Conservation (phyloP, 2,888 invertebrate species). For the Thumatha senex region DNA sequence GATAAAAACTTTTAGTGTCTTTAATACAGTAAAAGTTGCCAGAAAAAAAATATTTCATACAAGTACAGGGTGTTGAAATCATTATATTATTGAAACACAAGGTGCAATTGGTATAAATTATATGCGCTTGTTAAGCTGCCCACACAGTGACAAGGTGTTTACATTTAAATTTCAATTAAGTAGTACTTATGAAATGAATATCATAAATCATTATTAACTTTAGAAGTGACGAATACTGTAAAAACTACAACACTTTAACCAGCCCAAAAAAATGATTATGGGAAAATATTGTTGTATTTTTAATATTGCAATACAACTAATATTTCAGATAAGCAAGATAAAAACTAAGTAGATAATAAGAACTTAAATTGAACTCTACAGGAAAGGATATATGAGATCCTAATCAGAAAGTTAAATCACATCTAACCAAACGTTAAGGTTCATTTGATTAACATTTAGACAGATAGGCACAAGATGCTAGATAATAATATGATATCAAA, state of each 20-base stretch:
- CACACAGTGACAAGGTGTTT: constrained; percentile 43
- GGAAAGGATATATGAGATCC: constrained; percentile 53
- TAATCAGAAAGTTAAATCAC: constrained; percentile 65
- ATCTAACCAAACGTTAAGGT: constrained; percentile 67
- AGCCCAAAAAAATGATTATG: too few species aligned
- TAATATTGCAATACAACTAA: too few species aligned
- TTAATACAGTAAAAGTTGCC: constrained; percentile 37
- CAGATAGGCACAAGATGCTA: constrained; percentile 33
- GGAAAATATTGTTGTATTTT: constrained; percentile 1
- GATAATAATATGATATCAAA: constrained; percentile 28
- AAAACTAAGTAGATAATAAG: too few species aligned
- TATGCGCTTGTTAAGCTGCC: constrained; percentile 41
- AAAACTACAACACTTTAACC: background rate
- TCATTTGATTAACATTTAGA: constrained; percentile 48
- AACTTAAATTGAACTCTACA: constrained; percentile 31
- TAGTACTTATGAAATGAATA: constrained; percentile 38
- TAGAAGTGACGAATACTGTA: constrained; percentile 21
- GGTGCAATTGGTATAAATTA: constrained; percentile 53
- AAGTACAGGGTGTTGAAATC: constrained; percentile 25
- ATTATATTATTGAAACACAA: constrained; percentile 29
- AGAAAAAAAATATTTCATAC: constrained; percentile 46
- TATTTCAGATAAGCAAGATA: background rate
- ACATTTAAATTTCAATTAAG: constrained; percentile 47
- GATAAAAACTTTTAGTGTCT: constrained; percentile 50
- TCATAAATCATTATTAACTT: constrained; percentile 28